phyloP scores from a whole-genome alignment of 2,113 vertebrate genomes.

The Prionailurus bengalensis region DNA sequence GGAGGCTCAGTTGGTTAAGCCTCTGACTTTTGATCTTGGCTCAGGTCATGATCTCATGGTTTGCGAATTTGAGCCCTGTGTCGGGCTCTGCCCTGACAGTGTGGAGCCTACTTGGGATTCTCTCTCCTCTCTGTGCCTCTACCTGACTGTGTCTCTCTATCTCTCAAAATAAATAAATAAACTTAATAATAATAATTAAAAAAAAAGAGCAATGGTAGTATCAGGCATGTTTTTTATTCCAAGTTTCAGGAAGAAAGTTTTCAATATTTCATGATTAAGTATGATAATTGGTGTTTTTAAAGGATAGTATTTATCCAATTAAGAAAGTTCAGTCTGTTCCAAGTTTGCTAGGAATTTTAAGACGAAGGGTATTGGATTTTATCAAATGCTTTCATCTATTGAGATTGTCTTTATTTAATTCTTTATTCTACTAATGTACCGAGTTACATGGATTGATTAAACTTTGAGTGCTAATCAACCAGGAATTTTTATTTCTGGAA shows the following conservation, averaged over 20 bases:
- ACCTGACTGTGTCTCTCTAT: too few relatives aligned
- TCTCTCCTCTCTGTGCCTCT: too few relatives aligned
- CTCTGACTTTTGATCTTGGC: too few relatives aligned
- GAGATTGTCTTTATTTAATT: background rate
- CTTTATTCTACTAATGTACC: conserved; percentile 6
- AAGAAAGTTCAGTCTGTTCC: background rate
- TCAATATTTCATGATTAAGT: background rate
- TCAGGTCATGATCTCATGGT: too few relatives aligned
- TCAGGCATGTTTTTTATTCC: background rate
- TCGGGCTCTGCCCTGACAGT: too few relatives aligned
- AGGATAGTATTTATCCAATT: background rate
- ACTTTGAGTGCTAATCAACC: conserved; percentile 1
- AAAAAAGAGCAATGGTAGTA: background rate
- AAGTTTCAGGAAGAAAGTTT: background rate
- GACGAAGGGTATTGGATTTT: background rate
- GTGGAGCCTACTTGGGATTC: too few relatives aligned
- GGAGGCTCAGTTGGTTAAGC: too few relatives aligned
- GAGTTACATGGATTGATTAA: background rate
- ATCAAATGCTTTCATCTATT: background rate
- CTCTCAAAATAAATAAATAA: too few relatives aligned
- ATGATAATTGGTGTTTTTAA: background rate
- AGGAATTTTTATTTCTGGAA: background rate
- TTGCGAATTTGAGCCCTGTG: too few relatives aligned
- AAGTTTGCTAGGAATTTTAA: conserved; percentile 32
- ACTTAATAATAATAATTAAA: too few relatives aligned